Percentiles rank a stretch among this genome's conserved stretches.
Conservation (phyloP, 2,888 invertebrate genomes). For the Myopa testacea region DNA sequence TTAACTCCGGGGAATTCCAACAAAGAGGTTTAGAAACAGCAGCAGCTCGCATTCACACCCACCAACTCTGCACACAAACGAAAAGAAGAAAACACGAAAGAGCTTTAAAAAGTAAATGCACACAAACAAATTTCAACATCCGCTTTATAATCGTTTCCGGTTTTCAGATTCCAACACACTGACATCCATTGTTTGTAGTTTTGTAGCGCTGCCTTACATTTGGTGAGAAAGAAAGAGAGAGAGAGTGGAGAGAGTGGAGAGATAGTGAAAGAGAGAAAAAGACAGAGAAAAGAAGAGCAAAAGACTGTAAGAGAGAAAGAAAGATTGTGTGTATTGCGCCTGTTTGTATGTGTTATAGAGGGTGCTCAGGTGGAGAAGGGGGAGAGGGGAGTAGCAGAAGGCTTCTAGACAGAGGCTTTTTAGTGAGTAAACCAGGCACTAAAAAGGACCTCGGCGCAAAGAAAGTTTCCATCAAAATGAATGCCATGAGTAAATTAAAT, state of each 20-base stretch:
- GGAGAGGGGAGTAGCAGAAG: too few species aligned
- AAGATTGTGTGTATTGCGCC: not conserved
- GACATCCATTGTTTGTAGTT: conserved; percentile 17
- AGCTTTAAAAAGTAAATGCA: too few species aligned
- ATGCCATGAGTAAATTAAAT: conserved; percentile 17
- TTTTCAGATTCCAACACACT: conserved; percentile 24
- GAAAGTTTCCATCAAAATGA: conserved; percentile 22
- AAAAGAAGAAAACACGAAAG: not conserved
- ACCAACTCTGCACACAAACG: not conserved
- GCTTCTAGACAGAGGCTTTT: not conserved
- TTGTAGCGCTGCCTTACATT: not conserved
- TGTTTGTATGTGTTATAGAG: too few species aligned
- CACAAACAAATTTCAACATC: conserved; percentile 25
- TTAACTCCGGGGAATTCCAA: not conserved
- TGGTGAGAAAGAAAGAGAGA: not conserved
- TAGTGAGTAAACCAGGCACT: conserved; percentile 12
- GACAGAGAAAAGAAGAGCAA: not conserved
- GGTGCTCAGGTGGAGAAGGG: too few species aligned
- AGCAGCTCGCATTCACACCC: not conserved
- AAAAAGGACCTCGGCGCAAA: conserved; percentile 13
- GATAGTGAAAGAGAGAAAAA: not conserved
- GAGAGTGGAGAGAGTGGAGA: not conserved
- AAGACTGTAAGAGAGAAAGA: not conserved
- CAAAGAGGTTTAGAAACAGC: not conserved
- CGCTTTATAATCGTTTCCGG: conserved; percentile 31